Evolutionary conservation across 2,113 vertebrate species (phyloP).

Genomic region (Panthera leo): DNA sequence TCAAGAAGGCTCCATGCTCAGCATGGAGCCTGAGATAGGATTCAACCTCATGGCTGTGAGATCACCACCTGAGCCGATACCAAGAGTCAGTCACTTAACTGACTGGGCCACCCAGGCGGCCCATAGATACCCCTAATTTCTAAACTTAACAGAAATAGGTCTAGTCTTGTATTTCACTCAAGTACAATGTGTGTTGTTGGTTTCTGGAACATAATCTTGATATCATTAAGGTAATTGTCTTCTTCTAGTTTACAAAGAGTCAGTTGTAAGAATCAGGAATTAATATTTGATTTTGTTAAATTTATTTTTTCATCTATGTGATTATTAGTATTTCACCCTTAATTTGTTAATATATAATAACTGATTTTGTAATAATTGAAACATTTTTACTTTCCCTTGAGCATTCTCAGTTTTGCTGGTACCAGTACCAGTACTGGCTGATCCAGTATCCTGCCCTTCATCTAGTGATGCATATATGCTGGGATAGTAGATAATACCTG

Average conservation of each 20-base stretch:
- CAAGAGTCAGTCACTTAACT: no score
- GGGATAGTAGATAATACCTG: background rate
- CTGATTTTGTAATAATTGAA: background rate
- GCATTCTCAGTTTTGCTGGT: background rate
- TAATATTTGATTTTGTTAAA: background rate
- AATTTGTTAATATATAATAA: background rate
- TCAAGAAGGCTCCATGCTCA: no score
- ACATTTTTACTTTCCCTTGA: background rate
- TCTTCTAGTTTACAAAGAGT: background rate
- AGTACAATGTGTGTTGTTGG: background rate
- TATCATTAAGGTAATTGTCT: background rate
- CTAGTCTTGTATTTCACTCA: background rate
- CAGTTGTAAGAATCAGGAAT: background rate
- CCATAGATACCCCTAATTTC: background rate
- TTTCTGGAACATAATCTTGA: background rate
- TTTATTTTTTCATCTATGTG: background rate
- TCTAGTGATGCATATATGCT: background rate
- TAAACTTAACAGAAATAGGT: background rate
- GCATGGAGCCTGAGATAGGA: no score
- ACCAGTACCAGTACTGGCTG: background rate
- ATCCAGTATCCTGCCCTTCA: background rate
- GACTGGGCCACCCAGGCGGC: no score
- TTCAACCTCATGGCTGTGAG: no score
- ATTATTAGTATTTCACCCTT: background rate
- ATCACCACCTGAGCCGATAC: no score